Evolutionary conservation across 2,888 invertebrate species (phyloP), one percentile per base, ranked within the genome.

Genomic region (Pollenia amentaria): DNA sequence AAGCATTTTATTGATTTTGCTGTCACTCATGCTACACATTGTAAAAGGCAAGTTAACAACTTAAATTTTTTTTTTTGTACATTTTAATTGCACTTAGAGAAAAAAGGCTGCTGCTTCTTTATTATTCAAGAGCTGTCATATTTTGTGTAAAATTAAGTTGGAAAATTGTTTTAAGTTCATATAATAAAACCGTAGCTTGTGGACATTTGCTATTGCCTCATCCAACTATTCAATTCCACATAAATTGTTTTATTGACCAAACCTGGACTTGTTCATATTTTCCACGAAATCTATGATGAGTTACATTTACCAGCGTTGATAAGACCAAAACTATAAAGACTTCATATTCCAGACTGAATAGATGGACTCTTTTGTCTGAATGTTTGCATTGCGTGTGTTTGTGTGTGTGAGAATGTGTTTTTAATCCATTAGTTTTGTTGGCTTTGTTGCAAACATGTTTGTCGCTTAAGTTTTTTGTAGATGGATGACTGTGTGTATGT

Each of bases 401-500:
- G n/a, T 18, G 21, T 67, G 40, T 76, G 44, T 70, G 0, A n/a
- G 67, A 79, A 16, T 48, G n/a, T 42, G 29, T 40, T 48, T 67
- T 80, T 75, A 48, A 79, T 53, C 14, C 62, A 73, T 65, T 75
- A 46, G 53, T 72, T 65, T 64, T 77, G 64, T 75, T 60, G 53
- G 57, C 78, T 78, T 67, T 67, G 70, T 72, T 42, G 53, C n/a
- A 82, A 80, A 85, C 83, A 85, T 73, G 76, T 82, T 83, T 87
- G 87, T 85, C 87, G 76, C 84, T 82, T 79, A 76, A 82, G 82
- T 84, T 82, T 85, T 84, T 76, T 82, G 79, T 75, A 29, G 29
- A 9, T 4, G 42, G 18, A 29, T 14, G 14, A 3, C 2, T 57
- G 55, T 53, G 18, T 64, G 55, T 62, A 29, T 79, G 51, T 69